phyloP scores from a whole-genome alignment of 2,888 invertebrate species.

The Polydesmus complanatus region DNA sequence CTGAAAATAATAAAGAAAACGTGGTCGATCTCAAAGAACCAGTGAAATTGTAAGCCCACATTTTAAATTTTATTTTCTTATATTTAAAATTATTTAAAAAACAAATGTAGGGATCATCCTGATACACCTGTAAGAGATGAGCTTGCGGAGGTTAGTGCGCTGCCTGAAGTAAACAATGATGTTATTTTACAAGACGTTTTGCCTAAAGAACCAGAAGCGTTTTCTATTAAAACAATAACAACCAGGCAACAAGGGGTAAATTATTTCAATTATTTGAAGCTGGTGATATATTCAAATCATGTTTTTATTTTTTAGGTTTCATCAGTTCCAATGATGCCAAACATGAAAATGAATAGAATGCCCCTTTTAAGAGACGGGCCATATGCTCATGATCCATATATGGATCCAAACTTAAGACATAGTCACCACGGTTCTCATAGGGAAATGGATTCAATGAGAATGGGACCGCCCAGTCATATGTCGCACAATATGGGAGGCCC shows the following conservation, averaged over 20 bases:
- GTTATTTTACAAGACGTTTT: background rate
- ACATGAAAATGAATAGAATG: background rate
- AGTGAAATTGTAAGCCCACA: background rate
- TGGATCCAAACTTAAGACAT: background rate
- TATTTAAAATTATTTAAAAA: no score
- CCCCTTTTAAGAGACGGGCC: background rate
- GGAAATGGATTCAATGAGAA: background rate
- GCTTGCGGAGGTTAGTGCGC: background rate
- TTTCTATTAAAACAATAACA: background rate
- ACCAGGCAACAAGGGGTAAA: background rate
- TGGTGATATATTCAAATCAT: no score
- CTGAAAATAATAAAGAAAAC: background rate
- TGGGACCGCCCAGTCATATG: background rate
- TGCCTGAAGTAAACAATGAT: background rate
- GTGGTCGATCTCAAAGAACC: no score
- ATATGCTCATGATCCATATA: background rate
- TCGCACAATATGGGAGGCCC: background rate
- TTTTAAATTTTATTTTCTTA: background rate
- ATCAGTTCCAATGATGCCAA: background rate
- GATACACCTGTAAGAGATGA: conserved; percentile 12
- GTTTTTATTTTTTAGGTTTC: background rate
- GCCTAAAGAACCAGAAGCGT: background rate
- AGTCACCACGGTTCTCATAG: background rate
- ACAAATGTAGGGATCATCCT: background rate
- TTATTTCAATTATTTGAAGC: no score